Percentiles rank a stretch among this genome's conserved stretches.
phyloP scores from a whole-genome alignment of 2,113 vertebrate genomes.

The Ancistrus triradiatus region DNA sequence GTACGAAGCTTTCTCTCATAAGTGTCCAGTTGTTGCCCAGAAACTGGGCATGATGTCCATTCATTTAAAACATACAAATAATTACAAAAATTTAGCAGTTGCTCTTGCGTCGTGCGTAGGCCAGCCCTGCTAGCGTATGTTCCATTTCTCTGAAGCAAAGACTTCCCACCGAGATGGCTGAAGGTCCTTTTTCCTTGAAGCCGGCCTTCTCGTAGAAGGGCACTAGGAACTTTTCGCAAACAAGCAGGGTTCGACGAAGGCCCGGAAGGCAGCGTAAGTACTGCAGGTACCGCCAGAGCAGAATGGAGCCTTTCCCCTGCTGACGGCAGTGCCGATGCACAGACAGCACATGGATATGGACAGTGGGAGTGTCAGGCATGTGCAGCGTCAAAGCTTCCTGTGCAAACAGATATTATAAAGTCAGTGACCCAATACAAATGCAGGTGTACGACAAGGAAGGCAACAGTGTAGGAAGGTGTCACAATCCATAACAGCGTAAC shows the following conservation, averaged over 20 bases:
- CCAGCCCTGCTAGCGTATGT: conserved; percentile 60
- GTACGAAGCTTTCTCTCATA: too few species aligned
- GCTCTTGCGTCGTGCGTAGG: conserved; percentile 66
- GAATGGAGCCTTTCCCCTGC: conserved; percentile 73
- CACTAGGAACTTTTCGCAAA: conserved; percentile 72
- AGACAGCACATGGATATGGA: conserved; percentile 74
- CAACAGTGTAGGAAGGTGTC: too few species aligned
- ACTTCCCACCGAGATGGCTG: conserved; percentile 60
- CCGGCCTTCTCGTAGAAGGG: conserved; percentile 73
- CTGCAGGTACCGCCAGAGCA: conserved; percentile 76
- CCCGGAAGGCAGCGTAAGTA: conserved; percentile 64
- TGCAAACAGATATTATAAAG: not conserved
- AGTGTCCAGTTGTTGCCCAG: too few species aligned
- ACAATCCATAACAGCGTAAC: too few species aligned
- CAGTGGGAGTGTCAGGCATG: conserved; percentile 54
- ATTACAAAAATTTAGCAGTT: conserved; percentile 52
- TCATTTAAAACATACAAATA: not conserved
- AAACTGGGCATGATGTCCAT: conserved; percentile 11
- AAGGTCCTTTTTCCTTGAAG: conserved; percentile 67
- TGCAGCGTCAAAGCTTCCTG: conserved; percentile 73
- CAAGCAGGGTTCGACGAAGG: conserved; percentile 65
- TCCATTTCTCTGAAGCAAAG: conserved; percentile 73
- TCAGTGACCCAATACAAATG: too few species aligned
- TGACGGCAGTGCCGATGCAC: conserved; percentile 74
- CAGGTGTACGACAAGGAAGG: too few species aligned